Evolutionary conservation across 1,140 invertebrate species (phyloP).

Genomic region (Panagrolaimus sp.): DNA sequence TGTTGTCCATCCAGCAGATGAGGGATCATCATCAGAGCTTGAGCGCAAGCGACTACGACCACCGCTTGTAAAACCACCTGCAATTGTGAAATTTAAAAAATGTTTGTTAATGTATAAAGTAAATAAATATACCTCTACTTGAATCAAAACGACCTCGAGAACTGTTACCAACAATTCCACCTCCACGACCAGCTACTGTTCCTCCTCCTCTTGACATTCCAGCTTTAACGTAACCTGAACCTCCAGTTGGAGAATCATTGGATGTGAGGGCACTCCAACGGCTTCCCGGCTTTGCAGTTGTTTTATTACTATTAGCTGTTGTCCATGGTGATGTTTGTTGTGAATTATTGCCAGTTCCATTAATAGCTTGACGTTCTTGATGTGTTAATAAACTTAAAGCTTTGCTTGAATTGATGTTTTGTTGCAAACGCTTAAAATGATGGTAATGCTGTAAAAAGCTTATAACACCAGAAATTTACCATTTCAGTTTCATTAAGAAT

Average conservation of each 20-base stretch:
- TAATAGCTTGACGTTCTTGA: not conserved
- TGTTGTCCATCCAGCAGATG: not conserved
- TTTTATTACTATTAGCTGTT: constrained; percentile 21
- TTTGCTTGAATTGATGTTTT: constrained; percentile 47
- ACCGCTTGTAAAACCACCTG: not conserved
- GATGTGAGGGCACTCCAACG: constrained; percentile 4
- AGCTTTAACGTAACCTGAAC: not conserved
- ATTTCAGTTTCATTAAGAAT: constrained; percentile 38
- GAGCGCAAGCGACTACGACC: not conserved
- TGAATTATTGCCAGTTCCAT: constrained; percentile 6
- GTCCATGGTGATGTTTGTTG: constrained; percentile 26
- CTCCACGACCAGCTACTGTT: not conserved
- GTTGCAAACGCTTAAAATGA: constrained; percentile 43
- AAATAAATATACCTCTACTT: no score
- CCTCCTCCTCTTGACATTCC: not conserved
- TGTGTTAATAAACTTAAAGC: constrained; percentile 36
- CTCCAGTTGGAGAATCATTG: not conserved
- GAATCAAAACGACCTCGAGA: not conserved
- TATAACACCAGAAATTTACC: constrained; percentile 25
- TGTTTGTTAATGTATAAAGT: not conserved
- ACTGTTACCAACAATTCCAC: not conserved
- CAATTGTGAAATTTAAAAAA: not conserved
- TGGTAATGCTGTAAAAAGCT: not conserved
- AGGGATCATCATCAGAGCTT: constrained; percentile 5
- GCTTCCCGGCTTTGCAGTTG: not conserved